phyloP scores from a whole-genome alignment of 2,797 vertebrate genomes.

The Enteromius radiatus region DNA sequence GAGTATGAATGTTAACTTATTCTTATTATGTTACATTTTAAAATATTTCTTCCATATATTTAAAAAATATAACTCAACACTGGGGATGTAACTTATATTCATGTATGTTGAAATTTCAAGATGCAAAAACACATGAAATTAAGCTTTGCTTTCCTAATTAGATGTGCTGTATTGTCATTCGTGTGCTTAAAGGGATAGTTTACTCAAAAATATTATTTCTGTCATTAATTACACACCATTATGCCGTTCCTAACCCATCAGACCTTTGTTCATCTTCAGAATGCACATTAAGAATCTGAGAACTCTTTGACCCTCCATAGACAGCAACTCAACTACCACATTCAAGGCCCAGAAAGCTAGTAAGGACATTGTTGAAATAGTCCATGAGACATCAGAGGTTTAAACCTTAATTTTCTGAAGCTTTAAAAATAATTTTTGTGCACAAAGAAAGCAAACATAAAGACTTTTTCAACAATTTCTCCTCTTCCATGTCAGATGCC shows the following conservation, averaged over 20 bases:
- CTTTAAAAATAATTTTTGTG: not conserved
- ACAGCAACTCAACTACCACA: not conserved
- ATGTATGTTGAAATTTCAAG: not conserved
- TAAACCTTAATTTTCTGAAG: not conserved
- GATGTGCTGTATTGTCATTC: not conserved
- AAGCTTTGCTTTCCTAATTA: not conserved
- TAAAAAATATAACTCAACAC: not conserved
- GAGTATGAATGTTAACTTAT: not conserved
- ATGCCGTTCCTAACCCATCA: not conserved
- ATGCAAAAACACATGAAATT: not conserved
- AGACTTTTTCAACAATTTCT: not conserved
- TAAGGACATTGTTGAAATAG: not conserved
- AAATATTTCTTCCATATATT: not conserved
- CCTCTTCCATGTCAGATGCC: not conserved
- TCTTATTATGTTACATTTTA: too few relatives aligned
- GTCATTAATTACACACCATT: not conserved
- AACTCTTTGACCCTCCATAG: not conserved
- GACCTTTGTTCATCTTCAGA: not conserved
- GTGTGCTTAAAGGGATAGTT: not conserved
- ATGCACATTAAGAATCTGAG: not conserved
- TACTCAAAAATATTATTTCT: not conserved
- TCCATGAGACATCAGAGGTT: not conserved
- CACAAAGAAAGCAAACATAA: not conserved
- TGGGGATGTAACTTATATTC: not conserved
- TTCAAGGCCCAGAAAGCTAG: not conserved